phyloP scores from a whole-genome alignment of 2,888 invertebrate species.

The Coleophora deauratella region DNA sequence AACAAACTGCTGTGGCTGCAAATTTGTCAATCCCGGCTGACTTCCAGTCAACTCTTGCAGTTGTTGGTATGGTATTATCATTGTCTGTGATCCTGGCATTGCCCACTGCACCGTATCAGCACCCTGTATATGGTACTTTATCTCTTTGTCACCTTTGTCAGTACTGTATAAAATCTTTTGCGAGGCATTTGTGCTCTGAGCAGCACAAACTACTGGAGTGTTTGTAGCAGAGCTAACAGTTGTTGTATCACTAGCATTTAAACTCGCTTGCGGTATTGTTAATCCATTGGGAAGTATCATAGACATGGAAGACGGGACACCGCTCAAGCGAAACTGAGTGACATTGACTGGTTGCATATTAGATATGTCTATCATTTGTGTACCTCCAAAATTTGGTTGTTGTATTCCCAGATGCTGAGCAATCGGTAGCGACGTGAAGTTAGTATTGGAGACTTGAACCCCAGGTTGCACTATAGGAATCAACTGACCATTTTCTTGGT shows the following conservation, averaged over 20 bases:
- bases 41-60: conserved; percentile 52
- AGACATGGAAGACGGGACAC: conserved; percentile 65
- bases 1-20: conserved; percentile 63
- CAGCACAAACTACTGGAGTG: conserved; percentile 64
- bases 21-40: conserved; percentile 47
- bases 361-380: conserved; percentile 60
- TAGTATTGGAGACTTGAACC: conserved; percentile 57
- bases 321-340: conserved; percentile 55
- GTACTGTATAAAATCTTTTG: conserved; percentile 64
- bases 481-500: conserved; percentile 64
- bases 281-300: conserved; percentile 63
- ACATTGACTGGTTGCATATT: conserved; percentile 65
- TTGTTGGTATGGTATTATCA: conserved; percentile 66
- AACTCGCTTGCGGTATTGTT: conserved; percentile 54
- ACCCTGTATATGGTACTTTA: conserved; percentile 64
- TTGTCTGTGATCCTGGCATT: conserved; percentile 62
- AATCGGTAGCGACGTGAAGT: conserved; percentile 57
- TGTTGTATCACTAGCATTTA: conserved; percentile 52
- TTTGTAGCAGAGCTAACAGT: conserved; percentile 60
- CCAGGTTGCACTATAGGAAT: conserved; percentile 67
- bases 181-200: conserved; percentile 54
- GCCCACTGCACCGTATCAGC: conserved; percentile 62
- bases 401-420: conserved; percentile 48
- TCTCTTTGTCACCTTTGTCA: conserved; percentile 61
- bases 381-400: conserved; percentile 54